phyloP scores from a whole-genome alignment of 2,113 vertebrate genomes.

The Tragelaphus imberbis region DNA sequence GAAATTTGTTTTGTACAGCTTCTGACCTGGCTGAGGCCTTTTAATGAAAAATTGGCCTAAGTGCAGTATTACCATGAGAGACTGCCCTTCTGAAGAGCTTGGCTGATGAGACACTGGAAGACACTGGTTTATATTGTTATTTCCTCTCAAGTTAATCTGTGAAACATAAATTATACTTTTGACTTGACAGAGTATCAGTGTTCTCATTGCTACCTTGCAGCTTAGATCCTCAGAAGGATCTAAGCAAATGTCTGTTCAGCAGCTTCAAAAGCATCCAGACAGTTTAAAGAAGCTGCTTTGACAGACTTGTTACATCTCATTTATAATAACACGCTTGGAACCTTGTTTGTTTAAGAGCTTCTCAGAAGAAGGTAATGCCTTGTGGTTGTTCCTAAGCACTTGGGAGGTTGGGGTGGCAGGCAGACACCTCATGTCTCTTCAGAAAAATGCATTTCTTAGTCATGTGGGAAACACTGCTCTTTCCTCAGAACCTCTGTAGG shows the following conservation, averaged over 20 bases:
- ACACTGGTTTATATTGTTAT: background rate
- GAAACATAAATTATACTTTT: constrained; percentile 45
- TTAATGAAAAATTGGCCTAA: background rate
- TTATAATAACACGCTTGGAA: constrained; percentile 54
- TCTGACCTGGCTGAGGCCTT: background rate
- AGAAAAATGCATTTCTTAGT: background rate
- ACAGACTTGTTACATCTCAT: constrained; percentile 50
- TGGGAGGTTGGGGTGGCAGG: background rate
- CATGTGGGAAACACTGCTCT: background rate
- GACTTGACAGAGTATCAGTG: constrained; percentile 39
- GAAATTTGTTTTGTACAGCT: background rate
- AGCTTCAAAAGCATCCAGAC: constrained; percentile 54
- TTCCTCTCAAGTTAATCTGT: constrained; percentile 5
- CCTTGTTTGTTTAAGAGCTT: background rate
- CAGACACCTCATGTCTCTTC: background rate
- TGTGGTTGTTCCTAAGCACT: background rate
- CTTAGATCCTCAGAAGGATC: background rate
- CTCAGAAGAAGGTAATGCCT: background rate
- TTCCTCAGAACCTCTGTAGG: background rate
- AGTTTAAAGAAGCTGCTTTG: constrained; percentile 55
- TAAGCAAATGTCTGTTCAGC: constrained; percentile 47
- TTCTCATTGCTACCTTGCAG: background rate
- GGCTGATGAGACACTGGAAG: background rate
- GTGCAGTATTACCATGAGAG: background rate
- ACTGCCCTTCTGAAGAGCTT: background rate